Conservation (phyloP, 1,140 invertebrate species). For the Pseudomyrmex cubaensis region DNA sequence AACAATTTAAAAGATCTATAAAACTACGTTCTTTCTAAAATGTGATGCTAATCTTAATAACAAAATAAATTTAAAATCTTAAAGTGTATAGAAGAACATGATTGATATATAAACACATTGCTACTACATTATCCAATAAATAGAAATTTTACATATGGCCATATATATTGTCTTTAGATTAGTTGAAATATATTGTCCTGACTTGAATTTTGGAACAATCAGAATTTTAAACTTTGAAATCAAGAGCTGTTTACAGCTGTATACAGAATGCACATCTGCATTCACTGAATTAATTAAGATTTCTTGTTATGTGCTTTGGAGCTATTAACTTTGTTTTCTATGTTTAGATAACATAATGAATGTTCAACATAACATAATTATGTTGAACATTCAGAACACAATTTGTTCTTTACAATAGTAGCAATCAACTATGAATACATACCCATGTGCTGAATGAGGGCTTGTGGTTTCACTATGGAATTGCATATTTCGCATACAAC, state of each 20-base stretch:
- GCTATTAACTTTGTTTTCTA: too few relatives aligned
- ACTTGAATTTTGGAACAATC: too few relatives aligned
- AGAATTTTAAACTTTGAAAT: too few relatives aligned
- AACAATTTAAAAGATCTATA: not conserved
- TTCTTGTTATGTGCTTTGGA: too few relatives aligned
- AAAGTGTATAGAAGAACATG: not conserved
- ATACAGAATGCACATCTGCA: too few relatives aligned
- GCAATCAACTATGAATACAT: constrained; percentile 77
- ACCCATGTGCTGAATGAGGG: constrained; percentile 86
- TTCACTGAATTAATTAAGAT: too few relatives aligned
- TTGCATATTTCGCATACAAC: constrained; percentile 89
- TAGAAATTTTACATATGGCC: too few relatives aligned
- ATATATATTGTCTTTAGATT: too few relatives aligned
- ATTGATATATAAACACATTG: not conserved
- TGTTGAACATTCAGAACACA: not conserved
- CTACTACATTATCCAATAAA: too few relatives aligned
- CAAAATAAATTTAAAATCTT: not conserved
- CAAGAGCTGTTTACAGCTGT: too few relatives aligned
- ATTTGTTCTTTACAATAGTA: not conserved
- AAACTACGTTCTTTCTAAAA: not conserved
- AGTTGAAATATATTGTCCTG: too few relatives aligned
- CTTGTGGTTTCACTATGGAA: constrained; percentile 88
- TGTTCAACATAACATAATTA: constrained; percentile 6
- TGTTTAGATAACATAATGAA: too few relatives aligned
- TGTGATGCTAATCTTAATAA: not conserved